These are phyloP conservation scores for Hirundichthys speculiger DNA, from an alignment of 2,113 vertebrate genomes.

Conservation along the genomic window DNA sequence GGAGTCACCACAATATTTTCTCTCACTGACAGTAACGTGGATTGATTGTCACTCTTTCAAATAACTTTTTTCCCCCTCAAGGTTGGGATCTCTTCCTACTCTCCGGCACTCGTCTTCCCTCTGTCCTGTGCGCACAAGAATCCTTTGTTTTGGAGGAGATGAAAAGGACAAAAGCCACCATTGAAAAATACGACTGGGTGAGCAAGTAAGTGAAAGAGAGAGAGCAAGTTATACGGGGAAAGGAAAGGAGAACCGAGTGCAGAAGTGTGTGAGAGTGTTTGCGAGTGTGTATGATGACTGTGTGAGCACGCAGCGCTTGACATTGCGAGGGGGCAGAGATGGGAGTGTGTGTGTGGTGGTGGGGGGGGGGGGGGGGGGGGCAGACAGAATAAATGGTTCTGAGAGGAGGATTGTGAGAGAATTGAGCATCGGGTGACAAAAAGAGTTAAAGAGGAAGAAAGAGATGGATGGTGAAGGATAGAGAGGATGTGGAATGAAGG, in stretches of 20 bases:
- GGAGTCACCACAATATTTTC: background rate
- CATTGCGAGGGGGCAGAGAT: conserved; percentile 40
- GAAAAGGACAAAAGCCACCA: conserved; percentile 85
- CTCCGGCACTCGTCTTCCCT: conserved; percentile 61
- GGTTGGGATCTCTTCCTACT: conserved; percentile 67
- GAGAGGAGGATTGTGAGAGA: conserved; percentile 26
- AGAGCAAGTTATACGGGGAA: conserved; percentile 44
- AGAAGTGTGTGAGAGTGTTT: conserved; percentile 23
- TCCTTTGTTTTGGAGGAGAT: conserved; percentile 82
- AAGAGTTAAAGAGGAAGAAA: conserved; percentile 32
- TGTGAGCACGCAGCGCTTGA: conserved; percentile 53
- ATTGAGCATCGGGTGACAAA: conserved; percentile 44
- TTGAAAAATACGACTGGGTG: conserved; percentile 78
- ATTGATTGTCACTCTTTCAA: conserved; percentile 7
- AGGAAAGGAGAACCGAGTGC: conserved; percentile 40
- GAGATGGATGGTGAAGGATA: conserved; percentile 28
- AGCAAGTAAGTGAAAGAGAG: conserved; percentile 63
- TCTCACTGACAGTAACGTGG: background rate
- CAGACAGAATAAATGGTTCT: conserved; percentile 54
- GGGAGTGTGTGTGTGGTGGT: too few relatives aligned
- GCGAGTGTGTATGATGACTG: conserved; percentile 33
- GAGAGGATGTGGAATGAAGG: conserved; percentile 34
- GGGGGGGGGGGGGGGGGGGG: background rate
- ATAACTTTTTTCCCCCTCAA: conserved; percentile 43
- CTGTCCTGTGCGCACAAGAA: conserved; percentile 78